Percentiles rank a stretch among this genome's conserved stretches.
Conservation (phyloP, 2,113 vertebrate species). For the Gasterosteus nipponicus region DNA sequence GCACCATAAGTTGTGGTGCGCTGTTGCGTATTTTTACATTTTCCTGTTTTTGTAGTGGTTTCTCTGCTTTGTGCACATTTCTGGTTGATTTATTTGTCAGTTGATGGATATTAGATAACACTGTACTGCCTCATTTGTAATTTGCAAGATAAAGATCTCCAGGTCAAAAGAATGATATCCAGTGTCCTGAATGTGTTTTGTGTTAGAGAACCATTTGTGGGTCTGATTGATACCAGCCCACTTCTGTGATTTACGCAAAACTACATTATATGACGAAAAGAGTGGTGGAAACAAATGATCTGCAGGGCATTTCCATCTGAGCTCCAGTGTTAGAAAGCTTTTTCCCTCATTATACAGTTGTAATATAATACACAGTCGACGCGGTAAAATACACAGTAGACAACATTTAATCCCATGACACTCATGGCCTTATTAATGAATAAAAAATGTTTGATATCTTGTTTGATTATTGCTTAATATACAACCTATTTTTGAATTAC, state of each 20-base stretch:
- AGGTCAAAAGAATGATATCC: constrained; percentile 49
- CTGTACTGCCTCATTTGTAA: constrained; percentile 48
- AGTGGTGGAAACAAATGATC: constrained; percentile 48
- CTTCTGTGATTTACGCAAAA: constrained; percentile 47
- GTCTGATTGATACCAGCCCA: constrained; percentile 52
- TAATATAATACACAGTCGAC: constrained; percentile 1
- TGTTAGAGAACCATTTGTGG: constrained; percentile 43
- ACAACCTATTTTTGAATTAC: background rate
- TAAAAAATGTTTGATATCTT: background rate
- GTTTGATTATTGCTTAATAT: background rate
- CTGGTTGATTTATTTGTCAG: constrained; percentile 53
- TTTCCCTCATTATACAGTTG: constrained; percentile 23
- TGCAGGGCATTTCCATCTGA: constrained; percentile 42
- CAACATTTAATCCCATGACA: background rate
- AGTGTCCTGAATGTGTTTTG: constrained; percentile 48
- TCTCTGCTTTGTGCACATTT: constrained; percentile 26
- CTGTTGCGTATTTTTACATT: background rate
- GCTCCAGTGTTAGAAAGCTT: constrained; percentile 24
- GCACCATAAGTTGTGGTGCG: background rate
- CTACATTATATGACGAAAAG: constrained; percentile 42
- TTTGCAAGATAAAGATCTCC: constrained; percentile 60
- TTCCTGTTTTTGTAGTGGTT: constrained; percentile 20
- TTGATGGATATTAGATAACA: constrained; percentile 59
- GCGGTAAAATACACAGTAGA: background rate
- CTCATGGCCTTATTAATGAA: constrained; percentile 3